These are phyloP conservation scores for Penaeus indicus DNA, from an alignment of 1,140 invertebrate species.

Conservation along the genomic window DNA sequence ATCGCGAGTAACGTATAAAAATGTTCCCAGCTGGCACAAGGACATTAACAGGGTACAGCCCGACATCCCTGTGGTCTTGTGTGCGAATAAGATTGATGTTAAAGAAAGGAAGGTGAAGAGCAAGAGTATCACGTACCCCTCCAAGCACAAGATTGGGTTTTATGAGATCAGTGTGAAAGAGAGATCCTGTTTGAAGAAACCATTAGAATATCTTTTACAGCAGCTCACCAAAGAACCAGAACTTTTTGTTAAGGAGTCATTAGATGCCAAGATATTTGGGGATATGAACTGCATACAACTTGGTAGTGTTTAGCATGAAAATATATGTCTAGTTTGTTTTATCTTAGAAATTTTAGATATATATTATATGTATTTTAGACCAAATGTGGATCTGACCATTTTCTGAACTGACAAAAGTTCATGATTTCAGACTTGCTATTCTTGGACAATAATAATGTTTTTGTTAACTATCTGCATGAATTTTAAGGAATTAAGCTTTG, in stretches of 20 bases:
- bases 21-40: conserved; percentile 99
- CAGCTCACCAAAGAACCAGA: conserved; percentile 99
- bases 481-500: no score
- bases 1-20: conserved; percentile 98
- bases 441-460: no score
- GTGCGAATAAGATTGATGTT: conserved; percentile 85
- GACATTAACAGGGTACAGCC: conserved; percentile 98
- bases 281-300: background rate
- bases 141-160: conserved; percentile 99
- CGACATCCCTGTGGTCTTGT: conserved; percentile 98
- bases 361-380: no score
- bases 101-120: conserved; percentile 99
- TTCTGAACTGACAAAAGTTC: no score
- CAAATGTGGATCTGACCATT: no score
- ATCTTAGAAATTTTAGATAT: no score
- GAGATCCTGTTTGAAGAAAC: conserved; percentile 99
- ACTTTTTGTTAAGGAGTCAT: conserved; percentile 71
- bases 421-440: no score
- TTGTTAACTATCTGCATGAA: no score
- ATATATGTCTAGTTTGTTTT: background rate
- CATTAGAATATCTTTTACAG: conserved; percentile 97
- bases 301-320: background rate
- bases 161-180: conserved; percentile 99
- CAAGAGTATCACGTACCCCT: conserved; percentile 98
- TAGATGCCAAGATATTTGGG: conserved; percentile 49